Conservation (phyloP, 1,140 invertebrate species). For the Sycophila sp. region DNA sequence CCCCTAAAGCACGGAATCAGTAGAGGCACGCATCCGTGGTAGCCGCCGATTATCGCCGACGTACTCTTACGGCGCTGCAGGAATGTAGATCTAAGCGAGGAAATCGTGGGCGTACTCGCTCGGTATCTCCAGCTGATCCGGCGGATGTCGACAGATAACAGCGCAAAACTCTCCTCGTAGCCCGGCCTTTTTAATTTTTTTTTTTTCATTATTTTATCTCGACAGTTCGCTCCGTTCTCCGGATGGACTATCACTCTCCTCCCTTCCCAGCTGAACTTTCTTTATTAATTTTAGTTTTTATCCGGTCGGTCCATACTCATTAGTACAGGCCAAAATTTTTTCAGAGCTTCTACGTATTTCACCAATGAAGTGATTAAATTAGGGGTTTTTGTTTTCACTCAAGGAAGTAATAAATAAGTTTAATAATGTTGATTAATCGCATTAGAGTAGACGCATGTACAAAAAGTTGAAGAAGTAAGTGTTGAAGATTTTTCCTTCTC, state of each 20-base stretch:
- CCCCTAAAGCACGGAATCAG: too few relatives aligned
- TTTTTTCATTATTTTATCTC: too few relatives aligned
- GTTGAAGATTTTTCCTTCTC: too few relatives aligned
- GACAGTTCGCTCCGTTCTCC: too few relatives aligned
- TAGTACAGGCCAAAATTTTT: too few relatives aligned
- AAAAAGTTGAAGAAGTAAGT: too few relatives aligned
- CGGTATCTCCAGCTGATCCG: constrained; percentile 59
- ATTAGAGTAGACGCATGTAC: too few relatives aligned
- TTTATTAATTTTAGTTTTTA: constrained; percentile 26
- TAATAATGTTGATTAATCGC: too few relatives aligned
- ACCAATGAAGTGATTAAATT: too few relatives aligned
- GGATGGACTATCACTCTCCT: background rate
- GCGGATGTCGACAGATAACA: constrained; percentile 60
- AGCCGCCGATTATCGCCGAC: background rate
- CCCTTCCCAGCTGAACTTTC: constrained; percentile 7
- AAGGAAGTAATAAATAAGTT: too few relatives aligned
- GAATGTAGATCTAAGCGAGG: constrained; percentile 50
- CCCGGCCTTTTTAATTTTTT: constrained; percentile 40
- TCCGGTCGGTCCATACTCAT: background rate
- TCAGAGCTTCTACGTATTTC: too few relatives aligned
- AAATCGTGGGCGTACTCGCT: constrained; percentile 54
- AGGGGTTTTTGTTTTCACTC: too few relatives aligned
- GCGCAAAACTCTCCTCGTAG: constrained; percentile 53
- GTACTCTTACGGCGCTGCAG: background rate
- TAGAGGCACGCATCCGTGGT: background rate